Evolutionary conservation across 2,888 invertebrate genomes (phyloP).

Genomic region (Bellardia bayeri): DNA sequence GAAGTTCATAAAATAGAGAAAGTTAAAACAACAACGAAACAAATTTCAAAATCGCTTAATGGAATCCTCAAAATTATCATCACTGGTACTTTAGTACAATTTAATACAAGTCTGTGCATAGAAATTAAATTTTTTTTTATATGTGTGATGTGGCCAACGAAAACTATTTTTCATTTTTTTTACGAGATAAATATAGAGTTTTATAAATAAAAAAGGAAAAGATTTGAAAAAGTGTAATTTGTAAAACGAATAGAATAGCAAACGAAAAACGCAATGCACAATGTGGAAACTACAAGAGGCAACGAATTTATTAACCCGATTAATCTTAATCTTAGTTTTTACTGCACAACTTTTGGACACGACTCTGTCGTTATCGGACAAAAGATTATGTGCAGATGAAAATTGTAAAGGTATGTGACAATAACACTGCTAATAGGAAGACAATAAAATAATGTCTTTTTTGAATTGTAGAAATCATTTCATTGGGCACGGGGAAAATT

Average conservation of each 20-base stretch:
- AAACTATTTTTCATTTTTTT: slow-evolving; percentile 55
- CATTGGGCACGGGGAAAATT: slow-evolving; percentile 86
- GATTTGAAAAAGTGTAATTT: slow-evolving; percentile 29
- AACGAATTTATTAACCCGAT: slow-evolving; percentile 64
- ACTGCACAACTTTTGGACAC: slow-evolving; percentile 79
- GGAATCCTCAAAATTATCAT: no score
- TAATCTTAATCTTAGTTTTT: slow-evolving; percentile 56
- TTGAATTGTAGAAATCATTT: slow-evolving; percentile 80
- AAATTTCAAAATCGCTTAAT: no score
- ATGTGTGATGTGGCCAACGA: slow-evolving; percentile 74
- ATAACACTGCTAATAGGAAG: neutral
- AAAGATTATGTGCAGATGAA: slow-evolving; percentile 89
- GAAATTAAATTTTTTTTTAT: neutral
- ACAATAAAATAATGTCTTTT: neutral
- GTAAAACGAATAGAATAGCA: slow-evolving; percentile 35
- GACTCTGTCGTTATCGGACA: slow-evolving; percentile 86
- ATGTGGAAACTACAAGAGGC: slow-evolving; percentile 64
- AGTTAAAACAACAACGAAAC: no score
- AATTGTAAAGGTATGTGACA: slow-evolving; percentile 88
- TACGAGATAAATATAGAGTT: slow-evolving; percentile 55
- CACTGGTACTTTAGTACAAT: no score
- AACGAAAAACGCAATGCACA: slow-evolving; percentile 67
- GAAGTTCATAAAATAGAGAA: no score
- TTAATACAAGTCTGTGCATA: no score
- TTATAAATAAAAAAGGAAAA: slow-evolving; percentile 45